Conservation (phyloP, 2,113 vertebrate species). For the Notiomystis cincta region DNA sequence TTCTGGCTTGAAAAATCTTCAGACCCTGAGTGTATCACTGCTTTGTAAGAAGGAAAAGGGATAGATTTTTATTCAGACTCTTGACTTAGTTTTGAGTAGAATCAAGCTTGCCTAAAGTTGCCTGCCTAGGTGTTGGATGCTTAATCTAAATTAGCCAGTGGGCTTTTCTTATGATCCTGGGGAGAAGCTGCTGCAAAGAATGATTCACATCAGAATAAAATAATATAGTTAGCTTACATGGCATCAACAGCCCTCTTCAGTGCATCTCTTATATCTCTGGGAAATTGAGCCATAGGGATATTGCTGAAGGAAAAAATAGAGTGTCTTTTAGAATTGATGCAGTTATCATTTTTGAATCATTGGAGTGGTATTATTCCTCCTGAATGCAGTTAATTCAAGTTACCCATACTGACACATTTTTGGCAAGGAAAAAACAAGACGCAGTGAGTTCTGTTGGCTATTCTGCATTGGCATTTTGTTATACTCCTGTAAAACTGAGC, state of each 20-base stretch:
- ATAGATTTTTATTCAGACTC: not conserved
- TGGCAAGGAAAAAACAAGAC: not conserved
- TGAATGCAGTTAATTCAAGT: not conserved
- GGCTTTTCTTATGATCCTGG: not conserved
- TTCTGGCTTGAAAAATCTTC: not conserved
- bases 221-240: not conserved
- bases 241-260: not conserved
- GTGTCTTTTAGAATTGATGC: not conserved
- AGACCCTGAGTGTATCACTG: not conserved
- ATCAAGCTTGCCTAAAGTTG: not conserved
- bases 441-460: not conserved
- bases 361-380: not conserved
- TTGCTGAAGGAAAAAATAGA: not conserved
- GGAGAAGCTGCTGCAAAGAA: not conserved
- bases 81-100: not conserved
- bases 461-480: not conserved
- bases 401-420: not conserved
- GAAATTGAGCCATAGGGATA: not conserved
- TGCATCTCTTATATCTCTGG: not conserved
- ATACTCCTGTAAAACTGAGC: not conserved
- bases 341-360: not conserved
- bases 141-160: not conserved
- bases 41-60: not conserved
- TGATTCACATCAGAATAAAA: not conserved
- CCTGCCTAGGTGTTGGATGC: not conserved